These are phyloP conservation scores for Icerya purchasi DNA, from an alignment of 2,888 invertebrate genomes.

Conservation along the genomic window DNA sequence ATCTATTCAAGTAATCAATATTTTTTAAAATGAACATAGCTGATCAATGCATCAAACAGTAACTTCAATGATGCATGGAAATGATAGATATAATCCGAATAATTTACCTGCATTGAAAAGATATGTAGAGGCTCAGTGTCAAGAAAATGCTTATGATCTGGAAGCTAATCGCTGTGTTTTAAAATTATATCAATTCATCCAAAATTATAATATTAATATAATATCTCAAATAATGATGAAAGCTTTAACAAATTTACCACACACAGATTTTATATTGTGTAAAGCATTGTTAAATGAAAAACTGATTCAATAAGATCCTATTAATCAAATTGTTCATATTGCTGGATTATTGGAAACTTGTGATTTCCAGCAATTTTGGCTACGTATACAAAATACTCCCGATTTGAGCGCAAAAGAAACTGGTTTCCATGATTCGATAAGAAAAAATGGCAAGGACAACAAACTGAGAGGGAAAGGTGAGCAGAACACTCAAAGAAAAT, in stretches of 20 bases:
- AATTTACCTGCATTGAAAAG: slow-evolving; percentile 73
- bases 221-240: slow-evolving; percentile 81
- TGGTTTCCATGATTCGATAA: slow-evolving; percentile 84
- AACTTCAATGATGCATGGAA: slow-evolving; percentile 67
- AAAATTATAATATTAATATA: slow-evolving; percentile 58
- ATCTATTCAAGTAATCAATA: too few relatives aligned
- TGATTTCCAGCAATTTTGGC: slow-evolving; percentile 82
- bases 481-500: too few relatives aligned
- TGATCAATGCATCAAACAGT: slow-evolving; percentile 67
- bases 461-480: too few relatives aligned
- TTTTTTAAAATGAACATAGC: slow-evolving; percentile 32
- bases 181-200: slow-evolving; percentile 90
- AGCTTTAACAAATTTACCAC: slow-evolving; percentile 87
- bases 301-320: slow-evolving; percentile 46
- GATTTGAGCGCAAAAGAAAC: slow-evolving; percentile 54
- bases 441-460: too few relatives aligned
- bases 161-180: slow-evolving; percentile 92
- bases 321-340: slow-evolving; percentile 66
- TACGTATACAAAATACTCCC: slow-evolving; percentile 47
- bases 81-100: slow-evolving; percentile 92
- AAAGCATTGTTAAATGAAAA: slow-evolving; percentile 79
- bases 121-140: slow-evolving; percentile 80
- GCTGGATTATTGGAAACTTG: slow-evolving; percentile 83
- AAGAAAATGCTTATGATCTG: slow-evolving; percentile 83
- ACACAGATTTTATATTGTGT: slow-evolving; percentile 92